Evolutionary conservation across 2,888 invertebrate species (phyloP).

Genomic region (Thecocarcelia acutangulata): DNA sequence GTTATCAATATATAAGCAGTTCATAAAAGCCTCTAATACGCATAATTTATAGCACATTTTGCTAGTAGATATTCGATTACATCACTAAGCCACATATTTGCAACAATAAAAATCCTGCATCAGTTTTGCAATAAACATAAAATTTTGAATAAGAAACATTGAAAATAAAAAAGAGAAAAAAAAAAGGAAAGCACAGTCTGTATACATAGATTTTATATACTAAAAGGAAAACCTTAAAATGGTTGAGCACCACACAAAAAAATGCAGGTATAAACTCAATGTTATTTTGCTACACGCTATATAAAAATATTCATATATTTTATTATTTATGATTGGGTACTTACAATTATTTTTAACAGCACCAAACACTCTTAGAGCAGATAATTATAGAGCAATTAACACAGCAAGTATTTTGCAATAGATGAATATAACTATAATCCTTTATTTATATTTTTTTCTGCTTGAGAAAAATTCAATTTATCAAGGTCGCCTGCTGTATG

Average conservation of each 20-base stretch:
- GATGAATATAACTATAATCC: not conserved
- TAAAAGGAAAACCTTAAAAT: not conserved
- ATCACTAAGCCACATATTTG: not conserved
- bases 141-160: not conserved
- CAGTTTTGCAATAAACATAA: not conserved
- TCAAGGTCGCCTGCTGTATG: conserved; percentile 58
- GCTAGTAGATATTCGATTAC: not conserved
- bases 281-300: not conserved
- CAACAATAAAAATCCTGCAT: not conserved
- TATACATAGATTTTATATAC: conserved; percentile 26
- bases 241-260: not conserved
- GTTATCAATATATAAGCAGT: too few relatives aligned
- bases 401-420: not conserved
- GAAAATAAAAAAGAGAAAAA: not conserved
- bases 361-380: not conserved
- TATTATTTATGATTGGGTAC: not conserved
- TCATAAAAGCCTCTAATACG: not conserved
- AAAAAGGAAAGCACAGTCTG: conserved; percentile 6
- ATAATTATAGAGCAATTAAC: conserved; percentile 13
- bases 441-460: not conserved
- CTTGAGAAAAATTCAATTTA: conserved; percentile 14
- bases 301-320: conserved; percentile 13
- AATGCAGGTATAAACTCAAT: not conserved
- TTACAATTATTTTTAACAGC: conserved; percentile 45
- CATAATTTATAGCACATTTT: not conserved